phyloP scores from a whole-genome alignment of 2,113 vertebrate genomes.

The Psephotus haematonotus region DNA sequence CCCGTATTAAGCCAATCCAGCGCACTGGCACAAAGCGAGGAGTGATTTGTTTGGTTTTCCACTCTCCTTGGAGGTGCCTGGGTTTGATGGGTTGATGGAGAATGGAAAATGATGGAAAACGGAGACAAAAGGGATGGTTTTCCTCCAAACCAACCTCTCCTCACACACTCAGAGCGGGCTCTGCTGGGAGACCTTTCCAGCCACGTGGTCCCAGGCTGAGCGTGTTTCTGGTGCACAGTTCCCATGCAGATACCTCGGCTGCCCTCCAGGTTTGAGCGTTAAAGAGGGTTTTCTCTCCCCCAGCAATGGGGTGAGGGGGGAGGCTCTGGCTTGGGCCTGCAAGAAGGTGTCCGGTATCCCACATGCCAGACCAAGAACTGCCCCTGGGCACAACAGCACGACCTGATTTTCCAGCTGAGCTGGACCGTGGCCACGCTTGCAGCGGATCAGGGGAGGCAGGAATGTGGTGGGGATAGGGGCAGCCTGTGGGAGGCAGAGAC shows the following conservation, averaged over 20 bases:
- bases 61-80: not conserved
- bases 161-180: not conserved
- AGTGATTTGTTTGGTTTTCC: not conserved
- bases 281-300: not conserved
- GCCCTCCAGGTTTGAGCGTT: not conserved
- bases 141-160: not conserved
- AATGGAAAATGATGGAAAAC: not conserved
- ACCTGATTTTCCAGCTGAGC: slow-evolving; percentile 40
- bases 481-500: not conserved
- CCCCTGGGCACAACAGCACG: not conserved
- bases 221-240: not conserved
- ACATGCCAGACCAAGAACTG: not conserved
- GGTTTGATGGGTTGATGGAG: not conserved
- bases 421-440: not conserved
- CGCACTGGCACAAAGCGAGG: not conserved
- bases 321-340: not conserved
- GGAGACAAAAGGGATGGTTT: not conserved
- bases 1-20: not conserved
- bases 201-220: not conserved
- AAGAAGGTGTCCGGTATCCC: not conserved
- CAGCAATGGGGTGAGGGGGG: not conserved
- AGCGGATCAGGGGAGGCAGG: not conserved
- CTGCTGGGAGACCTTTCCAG: not conserved
- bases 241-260: not conserved
- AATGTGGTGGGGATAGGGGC: not conserved